Percentiles rank a stretch among this genome's conserved stretches.
Evolutionary conservation across 2,797 vertebrate genomes (phyloP).

Genomic region (Brachymystax lenok): DNA sequence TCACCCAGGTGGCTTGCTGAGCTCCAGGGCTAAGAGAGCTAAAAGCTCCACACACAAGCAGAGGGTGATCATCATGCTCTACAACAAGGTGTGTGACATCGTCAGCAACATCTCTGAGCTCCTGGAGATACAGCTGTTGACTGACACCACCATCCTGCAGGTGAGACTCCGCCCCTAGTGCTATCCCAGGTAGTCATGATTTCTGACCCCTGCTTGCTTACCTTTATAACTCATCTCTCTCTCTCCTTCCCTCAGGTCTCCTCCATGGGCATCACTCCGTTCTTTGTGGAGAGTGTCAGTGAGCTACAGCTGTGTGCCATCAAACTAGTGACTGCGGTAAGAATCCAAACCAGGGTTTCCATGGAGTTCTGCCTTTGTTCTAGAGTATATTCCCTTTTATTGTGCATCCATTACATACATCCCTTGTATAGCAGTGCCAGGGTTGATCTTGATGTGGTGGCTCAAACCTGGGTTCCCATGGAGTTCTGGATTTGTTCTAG

Average conservation of each 20-base stretch:
- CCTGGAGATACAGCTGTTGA: constrained; percentile 94
- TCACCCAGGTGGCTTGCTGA: constrained; percentile 81
- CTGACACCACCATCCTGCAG: constrained; percentile 97
- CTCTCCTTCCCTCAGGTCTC: constrained; percentile 79
- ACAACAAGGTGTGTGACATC: constrained; percentile 96
- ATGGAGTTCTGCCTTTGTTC: not conserved
- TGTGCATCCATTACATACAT: too few species aligned
- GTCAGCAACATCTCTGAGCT: constrained; percentile 92
- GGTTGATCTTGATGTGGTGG: too few species aligned
- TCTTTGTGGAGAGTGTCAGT: constrained; percentile 97
- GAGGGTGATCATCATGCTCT: constrained; percentile 92
- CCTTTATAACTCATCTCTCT: constrained; percentile 1
- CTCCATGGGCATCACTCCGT: constrained; percentile 95
- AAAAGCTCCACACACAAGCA: constrained; percentile 95
- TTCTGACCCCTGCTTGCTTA: constrained; percentile 10
- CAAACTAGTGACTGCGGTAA: constrained; percentile 95
- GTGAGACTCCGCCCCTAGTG: constrained; percentile 63
- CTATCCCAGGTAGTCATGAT: not conserved
- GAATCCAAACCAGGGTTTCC: constrained; percentile 37
- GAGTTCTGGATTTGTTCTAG: not conserved
- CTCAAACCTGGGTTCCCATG: not conserved
- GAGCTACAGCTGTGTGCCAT: constrained; percentile 95
- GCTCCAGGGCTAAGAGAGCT: constrained; percentile 91
- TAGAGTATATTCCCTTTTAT: not conserved
- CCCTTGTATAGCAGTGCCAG: too few species aligned